Evolutionary conservation across 2,113 vertebrate genomes (phyloP).

Genomic region (Corythoichthys haematopterus): DNA sequence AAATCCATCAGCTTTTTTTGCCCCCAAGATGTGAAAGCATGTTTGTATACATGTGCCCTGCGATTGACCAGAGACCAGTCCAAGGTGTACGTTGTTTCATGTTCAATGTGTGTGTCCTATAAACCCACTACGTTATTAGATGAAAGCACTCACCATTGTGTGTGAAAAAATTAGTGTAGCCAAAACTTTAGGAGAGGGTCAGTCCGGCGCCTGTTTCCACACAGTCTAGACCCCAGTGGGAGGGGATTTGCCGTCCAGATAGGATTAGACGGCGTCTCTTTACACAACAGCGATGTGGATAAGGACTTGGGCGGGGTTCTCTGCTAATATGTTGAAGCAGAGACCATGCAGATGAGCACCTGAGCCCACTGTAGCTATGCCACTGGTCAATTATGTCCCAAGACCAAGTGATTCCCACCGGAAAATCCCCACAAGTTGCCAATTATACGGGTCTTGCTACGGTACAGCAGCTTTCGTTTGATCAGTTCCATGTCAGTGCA

Average conservation of each 20-base stretch:
- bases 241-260: constrained; percentile 70
- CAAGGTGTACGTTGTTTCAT: too few species aligned
- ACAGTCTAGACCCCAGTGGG: constrained; percentile 58
- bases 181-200: constrained; percentile 40
- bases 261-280: constrained; percentile 74
- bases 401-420: constrained; percentile 13
- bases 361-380: constrained; percentile 44
- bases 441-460: constrained; percentile 20
- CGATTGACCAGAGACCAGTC: too few species aligned
- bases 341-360: constrained; percentile 52
- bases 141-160: background rate
- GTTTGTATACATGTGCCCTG: too few species aligned
- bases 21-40: too few species aligned
- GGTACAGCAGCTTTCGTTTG: background rate
- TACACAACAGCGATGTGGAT: constrained; percentile 73
- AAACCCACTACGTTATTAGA: constrained; percentile 7
- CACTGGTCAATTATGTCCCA: constrained; percentile 37
- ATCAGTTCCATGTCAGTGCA: constrained; percentile 22
- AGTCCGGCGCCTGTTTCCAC: constrained; percentile 55
- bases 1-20: too few species aligned
- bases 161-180: constrained; percentile 19
- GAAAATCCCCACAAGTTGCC: constrained; percentile 29
- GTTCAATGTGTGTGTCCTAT: constrained; percentile 54
- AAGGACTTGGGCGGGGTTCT: constrained; percentile 58
- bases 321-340: constrained; percentile 60